Base-by-base conservation (phyloP, 1,140 invertebrate genomes). In the Drosophila azteca region DNA sequence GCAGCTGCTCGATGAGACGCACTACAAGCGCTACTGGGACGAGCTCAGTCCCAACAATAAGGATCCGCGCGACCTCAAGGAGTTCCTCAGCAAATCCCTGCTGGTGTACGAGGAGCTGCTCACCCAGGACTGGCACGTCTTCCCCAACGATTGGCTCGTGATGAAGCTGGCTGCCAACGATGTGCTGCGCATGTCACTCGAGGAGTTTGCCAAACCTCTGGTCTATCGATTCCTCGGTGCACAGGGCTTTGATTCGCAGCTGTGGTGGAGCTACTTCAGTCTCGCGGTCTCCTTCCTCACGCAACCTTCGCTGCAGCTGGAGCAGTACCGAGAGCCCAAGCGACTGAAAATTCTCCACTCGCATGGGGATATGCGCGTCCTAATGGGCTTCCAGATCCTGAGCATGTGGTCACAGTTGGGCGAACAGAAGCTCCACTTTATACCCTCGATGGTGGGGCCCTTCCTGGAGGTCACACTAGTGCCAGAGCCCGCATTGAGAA, bases 381-480 rank as follows among this genome's bases (percentile, higher is more conserved):
- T 96, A 9, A 98, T 98, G 94, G 97, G 97, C 31, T 96, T 98
- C 90, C 97, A 99, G 91, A 97, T 99, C 77, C 93, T 99, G 1
- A 96, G 96, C 13, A 97, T 98, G 94, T 99, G 98, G 98, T 97
- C 96, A 51, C 95, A 97, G 78, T 92, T 99, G 55, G 97, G 96
- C 94, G 91, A 93, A 87, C 80, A 87, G 52, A 91, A 99, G 91
- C 93, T 97, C 7, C 95, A 97, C 84, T 97, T 99, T 82, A 97
- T 99, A 81, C 97, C 97, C 0, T 95, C 95, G 1, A 96, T 99
- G 94, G 97, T 99, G 7, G 97, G 98, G 2, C 97, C 97, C 0
- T 96, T 99, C 79, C 93, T 99, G 11, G 97, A 99, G 93, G 97
- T 99, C 6, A 97, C 97, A 0, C 92, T 99, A 17, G 97, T 99